These are phyloP conservation scores for Anarsia innoxiella DNA, from an alignment of 2,888 invertebrate species.

Conservation along the genomic window DNA sequence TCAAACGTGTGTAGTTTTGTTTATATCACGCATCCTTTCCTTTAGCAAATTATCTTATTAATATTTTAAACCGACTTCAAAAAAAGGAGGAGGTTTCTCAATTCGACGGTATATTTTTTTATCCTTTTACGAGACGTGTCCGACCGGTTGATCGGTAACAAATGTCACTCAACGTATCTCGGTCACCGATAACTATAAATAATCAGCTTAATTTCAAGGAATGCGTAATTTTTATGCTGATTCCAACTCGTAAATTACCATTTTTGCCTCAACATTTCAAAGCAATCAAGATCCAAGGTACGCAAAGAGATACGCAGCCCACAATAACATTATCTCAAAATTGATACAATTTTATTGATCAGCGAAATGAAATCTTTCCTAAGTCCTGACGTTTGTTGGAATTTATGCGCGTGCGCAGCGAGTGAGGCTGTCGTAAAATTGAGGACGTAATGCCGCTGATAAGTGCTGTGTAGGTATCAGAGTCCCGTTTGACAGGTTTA, in stretches of 20 bases:
- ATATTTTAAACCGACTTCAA: no score
- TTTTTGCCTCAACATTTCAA: conserved; percentile 6
- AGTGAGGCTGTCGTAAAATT: conserved; percentile 66
- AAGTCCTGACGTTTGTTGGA: conserved; percentile 63
- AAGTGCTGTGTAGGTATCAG: conserved; percentile 53
- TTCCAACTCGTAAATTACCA: conserved; percentile 2
- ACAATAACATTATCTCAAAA: conserved; percentile 66
- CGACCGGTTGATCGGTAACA: conserved; percentile 8
- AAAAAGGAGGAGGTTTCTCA: no score
- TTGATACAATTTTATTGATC: conserved; percentile 72
- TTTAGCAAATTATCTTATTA: no score
- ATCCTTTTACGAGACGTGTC: no score
- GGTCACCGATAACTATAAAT: conserved; percentile 6
- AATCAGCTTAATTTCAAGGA: conserved; percentile 6
- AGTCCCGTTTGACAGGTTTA: conserved; percentile 64
- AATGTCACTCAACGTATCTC: conserved; percentile 8
- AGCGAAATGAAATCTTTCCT: conserved; percentile 66
- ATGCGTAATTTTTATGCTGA: conserved; percentile 9
- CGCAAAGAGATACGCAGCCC: conserved; percentile 41
- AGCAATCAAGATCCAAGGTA: conserved; percentile 4
- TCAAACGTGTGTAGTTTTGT: no score
- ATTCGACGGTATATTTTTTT: no score
- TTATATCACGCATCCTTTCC: no score
- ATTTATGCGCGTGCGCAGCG: conserved; percentile 60
- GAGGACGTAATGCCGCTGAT: conserved; percentile 70